Conservation (phyloP, 2,113 vertebrate species). For the Centropristis striata region DNA sequence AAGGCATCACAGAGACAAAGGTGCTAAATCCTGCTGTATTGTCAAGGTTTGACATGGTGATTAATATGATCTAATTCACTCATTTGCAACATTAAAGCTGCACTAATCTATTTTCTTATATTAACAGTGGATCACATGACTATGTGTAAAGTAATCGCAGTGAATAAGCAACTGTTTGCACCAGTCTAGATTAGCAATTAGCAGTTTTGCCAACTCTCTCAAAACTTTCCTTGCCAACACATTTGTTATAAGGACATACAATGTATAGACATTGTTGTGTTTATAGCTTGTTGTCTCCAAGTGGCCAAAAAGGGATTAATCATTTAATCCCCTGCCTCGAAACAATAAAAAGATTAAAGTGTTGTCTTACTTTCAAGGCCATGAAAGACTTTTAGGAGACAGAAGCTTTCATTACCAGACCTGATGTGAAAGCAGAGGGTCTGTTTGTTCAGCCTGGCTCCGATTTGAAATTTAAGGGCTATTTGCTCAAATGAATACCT, state of each 20-base stretch:
- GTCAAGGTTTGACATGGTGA: neutral
- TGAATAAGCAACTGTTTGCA: neutral
- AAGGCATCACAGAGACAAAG: neutral
- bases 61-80: neutral
- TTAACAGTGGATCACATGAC: neutral
- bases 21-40: neutral
- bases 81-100: neutral
- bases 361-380: neutral
- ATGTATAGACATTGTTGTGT: neutral
- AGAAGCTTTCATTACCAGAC: neutral
- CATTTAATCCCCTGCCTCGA: neutral
- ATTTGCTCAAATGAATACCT: conserved; percentile 2
- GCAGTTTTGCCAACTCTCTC: no score
- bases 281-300: neutral
- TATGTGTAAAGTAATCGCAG: neutral
- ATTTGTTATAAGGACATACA: neutral
- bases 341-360: conserved; percentile 30
- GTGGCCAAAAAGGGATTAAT: conserved; percentile 1
- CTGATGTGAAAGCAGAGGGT: neutral
- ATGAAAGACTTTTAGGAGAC: conserved; percentile 5
- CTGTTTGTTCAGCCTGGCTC: neutral
- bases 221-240: neutral
- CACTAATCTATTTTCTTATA: neutral
- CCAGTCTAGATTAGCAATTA: no score
- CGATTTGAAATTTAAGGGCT: neutral